These are phyloP conservation scores for Acholoe squamosa DNA, from an alignment of 2,888 invertebrate genomes.

Conservation along the genomic window DNA sequence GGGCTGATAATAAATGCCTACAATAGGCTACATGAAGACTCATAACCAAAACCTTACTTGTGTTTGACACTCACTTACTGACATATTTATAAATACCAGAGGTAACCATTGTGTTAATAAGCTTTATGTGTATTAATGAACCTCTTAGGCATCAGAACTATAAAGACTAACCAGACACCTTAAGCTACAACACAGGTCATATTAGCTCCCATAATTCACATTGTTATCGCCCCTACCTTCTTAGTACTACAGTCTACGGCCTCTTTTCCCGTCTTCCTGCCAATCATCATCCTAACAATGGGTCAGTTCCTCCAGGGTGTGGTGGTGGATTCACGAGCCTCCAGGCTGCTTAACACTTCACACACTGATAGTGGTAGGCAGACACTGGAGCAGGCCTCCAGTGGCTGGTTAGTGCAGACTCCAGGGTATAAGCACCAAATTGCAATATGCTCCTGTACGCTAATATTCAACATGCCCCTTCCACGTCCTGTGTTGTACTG, in stretches of 20 bases:
- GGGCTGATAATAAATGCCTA: no score
- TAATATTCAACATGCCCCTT: neutral
- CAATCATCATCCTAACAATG: conserved; percentile 26
- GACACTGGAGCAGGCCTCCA: no score
- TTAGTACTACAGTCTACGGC: neutral
- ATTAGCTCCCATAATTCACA: neutral
- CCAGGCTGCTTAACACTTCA: neutral
- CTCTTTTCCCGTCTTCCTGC: conserved; percentile 14
- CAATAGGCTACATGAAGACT: no score
- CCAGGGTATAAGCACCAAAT: neutral
- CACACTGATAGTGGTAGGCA: neutral
- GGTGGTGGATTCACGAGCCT: no score
- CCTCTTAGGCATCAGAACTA: neutral
- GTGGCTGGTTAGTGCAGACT: neutral
- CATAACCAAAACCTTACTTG: no score
- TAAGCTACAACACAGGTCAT: no score
- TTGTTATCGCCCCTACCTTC: neutral
- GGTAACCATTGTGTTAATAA: neutral
- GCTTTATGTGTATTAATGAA: neutral
- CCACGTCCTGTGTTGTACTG: neutral
- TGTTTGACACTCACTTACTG: no score
- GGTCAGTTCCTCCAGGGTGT: neutral
- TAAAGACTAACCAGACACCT: no score
- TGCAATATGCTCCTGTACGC: neutral
- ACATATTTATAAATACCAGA: no score